Percentiles rank a stretch among this genome's conserved stretches.
phyloP scores from a whole-genome alignment of 2,888 invertebrate species.

The Limnephilus auricula region DNA sequence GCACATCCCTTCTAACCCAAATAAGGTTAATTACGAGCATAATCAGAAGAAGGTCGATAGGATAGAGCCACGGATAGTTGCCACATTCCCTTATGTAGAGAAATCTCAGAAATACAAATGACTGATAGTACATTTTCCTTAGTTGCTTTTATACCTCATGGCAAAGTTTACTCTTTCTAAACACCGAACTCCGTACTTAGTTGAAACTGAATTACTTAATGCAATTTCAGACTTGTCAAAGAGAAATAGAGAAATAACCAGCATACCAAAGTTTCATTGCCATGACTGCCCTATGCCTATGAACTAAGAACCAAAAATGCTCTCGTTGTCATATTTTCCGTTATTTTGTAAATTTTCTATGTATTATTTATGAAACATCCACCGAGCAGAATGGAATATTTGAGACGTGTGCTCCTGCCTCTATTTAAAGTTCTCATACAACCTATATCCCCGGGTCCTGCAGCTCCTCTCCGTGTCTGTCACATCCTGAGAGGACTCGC shows the following conservation, averaged over 20 bases:
- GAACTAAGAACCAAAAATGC: background rate
- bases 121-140: too few relatives aligned
- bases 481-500: background rate
- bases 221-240: background rate
- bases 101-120: too few relatives aligned
- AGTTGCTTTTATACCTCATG: too few relatives aligned
- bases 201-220: background rate
- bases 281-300: background rate
- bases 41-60: too few relatives aligned
- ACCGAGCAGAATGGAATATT: too few relatives aligned
- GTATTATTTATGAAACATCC: too few relatives aligned
- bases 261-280: background rate
- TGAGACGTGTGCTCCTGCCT: background rate
- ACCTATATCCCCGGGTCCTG: constrained; percentile 21
- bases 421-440: background rate
- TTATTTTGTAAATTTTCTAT: background rate
- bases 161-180: background rate
- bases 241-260: too few relatives aligned
- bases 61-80: too few relatives aligned
- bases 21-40: too few relatives aligned
- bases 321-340: background rate
- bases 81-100: too few relatives aligned
- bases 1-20: too few relatives aligned
- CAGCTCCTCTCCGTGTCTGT: background rate
- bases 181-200: background rate